phyloP scores from a whole-genome alignment of 2,113 vertebrate species.

The Etia nguti region DNA sequence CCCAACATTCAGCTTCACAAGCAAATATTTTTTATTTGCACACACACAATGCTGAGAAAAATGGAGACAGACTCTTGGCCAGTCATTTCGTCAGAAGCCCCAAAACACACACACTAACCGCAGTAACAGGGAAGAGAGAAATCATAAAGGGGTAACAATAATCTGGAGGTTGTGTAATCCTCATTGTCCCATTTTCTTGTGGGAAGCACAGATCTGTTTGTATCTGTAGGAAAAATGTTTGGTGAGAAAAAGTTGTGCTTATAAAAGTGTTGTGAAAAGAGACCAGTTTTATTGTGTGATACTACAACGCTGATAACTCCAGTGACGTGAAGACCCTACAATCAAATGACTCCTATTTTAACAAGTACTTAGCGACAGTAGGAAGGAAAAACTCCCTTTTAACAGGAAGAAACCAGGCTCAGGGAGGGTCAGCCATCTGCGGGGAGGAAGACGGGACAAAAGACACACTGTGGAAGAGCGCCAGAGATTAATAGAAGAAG shows the following conservation, averaged over 20 bases:
- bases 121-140: neutral
- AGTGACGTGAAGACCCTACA: neutral
- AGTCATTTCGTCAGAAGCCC: neutral
- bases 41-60: rapidly evolving
- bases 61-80: neutral
- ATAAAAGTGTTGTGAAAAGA: neutral
- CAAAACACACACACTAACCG: neutral
- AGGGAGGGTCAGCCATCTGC: neutral
- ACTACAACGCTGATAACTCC: neutral
- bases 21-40: neutral
- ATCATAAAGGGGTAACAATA: neutral
- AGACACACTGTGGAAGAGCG: neutral
- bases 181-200: neutral
- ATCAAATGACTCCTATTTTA: neutral
- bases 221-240: neutral
- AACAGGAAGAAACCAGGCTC: neutral
- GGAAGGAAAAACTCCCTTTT: neutral
- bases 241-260: neutral
- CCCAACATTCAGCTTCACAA: neutral
- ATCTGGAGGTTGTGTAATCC: neutral
- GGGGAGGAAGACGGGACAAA: neutral
- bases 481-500: neutral
- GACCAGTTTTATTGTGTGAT: neutral
- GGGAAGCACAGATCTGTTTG: neutral
- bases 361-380: neutral